Base-by-base conservation (phyloP, 2,113 vertebrate genomes). In the Chrysemys picta region DNA sequence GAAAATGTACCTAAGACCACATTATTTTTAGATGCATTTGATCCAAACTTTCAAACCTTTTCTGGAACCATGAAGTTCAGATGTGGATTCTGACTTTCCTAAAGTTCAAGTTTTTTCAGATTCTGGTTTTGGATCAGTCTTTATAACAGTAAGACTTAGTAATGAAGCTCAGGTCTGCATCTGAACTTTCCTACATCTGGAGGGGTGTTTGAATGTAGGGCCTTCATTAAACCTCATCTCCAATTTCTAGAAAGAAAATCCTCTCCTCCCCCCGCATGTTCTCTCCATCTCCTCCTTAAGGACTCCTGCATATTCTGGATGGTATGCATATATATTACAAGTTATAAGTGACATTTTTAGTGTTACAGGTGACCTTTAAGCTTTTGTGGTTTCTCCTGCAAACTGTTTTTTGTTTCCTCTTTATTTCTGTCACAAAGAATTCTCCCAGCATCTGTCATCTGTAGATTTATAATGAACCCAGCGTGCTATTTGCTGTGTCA, bases 401-500 rank as follows among this genome's bases (percentile, higher is more conserved):
- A 93, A 84, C 16, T 91, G 38, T 10, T 76, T 95, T 54, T 92
- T 79, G 7, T 93, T 85, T 75, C 4, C 27, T 91, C 42, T 52
- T 92, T 65, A 62, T 87, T 94, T 87, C 24, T 87, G 35, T 81
- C 75, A 80, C 47, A 78, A 11, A 24, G 25, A 84, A 82, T 87
- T 97, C 10, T 76, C 90, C 83, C 83, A 91, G 84, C 8, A 53
- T 90, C 17, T 93, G 7, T 29, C 3, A 93, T 88, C 91, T 93
- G n/a, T 56, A 76, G 38, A 47, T 93, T 93, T 89, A 91, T 88
- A 82, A 95, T 90, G 92, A 91, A 79, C 45, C 42, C 22, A 42
- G 10, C 62, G 12, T 88, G 19, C n/a, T 57, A 84, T 75, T 76
- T 53, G 80, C 56, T 69, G 29, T 85, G 49, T 84, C 93, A 94